These are phyloP conservation scores for Heteropelma amictum DNA, from an alignment of 2,888 invertebrate genomes.

Conservation along the genomic window DNA sequence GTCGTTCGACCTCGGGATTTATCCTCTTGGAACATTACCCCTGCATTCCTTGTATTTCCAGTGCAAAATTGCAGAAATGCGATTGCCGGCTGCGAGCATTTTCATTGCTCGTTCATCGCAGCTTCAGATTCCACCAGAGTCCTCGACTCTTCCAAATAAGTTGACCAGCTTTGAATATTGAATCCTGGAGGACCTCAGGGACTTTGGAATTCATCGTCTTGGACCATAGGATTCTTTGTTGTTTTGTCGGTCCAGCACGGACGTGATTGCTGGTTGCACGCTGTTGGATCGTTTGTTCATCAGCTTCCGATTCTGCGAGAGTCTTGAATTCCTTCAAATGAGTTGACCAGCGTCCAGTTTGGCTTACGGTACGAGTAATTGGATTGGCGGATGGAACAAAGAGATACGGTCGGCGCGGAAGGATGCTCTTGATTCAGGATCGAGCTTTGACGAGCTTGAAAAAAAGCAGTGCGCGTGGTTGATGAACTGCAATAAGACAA, in stretches of 20 bases:
- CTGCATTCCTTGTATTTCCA: not conserved
- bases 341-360: not conserved
- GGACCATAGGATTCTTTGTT: no score
- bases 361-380: not conserved
- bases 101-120: no score
- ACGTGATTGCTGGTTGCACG: not conserved
- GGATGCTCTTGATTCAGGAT: no score
- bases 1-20: not conserved
- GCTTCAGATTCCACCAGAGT: no score
- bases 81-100: no score
- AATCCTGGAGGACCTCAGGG: no score
- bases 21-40: not conserved
- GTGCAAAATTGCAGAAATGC: no score
- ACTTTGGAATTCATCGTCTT: no score
- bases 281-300: not conserved
- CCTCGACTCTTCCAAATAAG: no score
- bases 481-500: not conserved
- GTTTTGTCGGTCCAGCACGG: not conserved
- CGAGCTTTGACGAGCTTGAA: not conserved
- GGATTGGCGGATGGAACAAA: not conserved
- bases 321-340: not conserved
- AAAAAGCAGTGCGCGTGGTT: constrained; percentile 21
- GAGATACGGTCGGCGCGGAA: not conserved
- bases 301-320: constrained; percentile 3
- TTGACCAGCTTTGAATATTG: no score